These are phyloP conservation scores for Hirundo rustica DNA, from an alignment of 2,797 vertebrate species.

Conservation along the genomic window DNA sequence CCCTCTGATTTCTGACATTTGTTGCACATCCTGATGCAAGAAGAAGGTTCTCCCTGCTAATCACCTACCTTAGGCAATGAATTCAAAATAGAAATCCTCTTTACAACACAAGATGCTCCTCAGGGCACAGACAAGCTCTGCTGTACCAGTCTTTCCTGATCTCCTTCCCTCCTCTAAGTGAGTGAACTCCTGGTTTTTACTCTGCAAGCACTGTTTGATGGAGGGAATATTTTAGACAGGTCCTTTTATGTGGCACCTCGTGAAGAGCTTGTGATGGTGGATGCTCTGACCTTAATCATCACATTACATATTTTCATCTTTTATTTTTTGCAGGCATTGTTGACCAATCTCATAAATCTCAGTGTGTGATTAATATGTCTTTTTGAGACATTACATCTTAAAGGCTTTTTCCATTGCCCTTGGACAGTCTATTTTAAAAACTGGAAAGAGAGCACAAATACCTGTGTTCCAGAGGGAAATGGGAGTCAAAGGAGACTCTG, in stretches of 20 bases:
- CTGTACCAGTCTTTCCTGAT: conserved; percentile 1
- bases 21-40: conserved; percentile 60
- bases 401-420: neutral
- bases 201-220: neutral
- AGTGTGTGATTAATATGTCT: neutral
- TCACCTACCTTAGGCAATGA: conserved; percentile 24
- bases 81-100: conserved; percentile 28
- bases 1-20: conserved; percentile 63
- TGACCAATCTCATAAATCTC: neutral
- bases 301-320: neutral
- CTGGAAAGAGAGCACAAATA: neutral
- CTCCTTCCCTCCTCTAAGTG: neutral
- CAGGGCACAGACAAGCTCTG: neutral
- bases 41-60: conserved; percentile 67
- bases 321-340: neutral
- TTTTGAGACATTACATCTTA: neutral
- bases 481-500: neutral
- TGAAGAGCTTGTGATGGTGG: neutral
- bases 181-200: neutral
- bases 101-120: neutral
- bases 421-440: neutral
- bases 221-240: neutral
- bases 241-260: neutral
- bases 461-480: neutral
- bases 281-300: neutral